Conservation (phyloP, 2,888 invertebrate species). For the Cryptophagus acutangulus region DNA sequence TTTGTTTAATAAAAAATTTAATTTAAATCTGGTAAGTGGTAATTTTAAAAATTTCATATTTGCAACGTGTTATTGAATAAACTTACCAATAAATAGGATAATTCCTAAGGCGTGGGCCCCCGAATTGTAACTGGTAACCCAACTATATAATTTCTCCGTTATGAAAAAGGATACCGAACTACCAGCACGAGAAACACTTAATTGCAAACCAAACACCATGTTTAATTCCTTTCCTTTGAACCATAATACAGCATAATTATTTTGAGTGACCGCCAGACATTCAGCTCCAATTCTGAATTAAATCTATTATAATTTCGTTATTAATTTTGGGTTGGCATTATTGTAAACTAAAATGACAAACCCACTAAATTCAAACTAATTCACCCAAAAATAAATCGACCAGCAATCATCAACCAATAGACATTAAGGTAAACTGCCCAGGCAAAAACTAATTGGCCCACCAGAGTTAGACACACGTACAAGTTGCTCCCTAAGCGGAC, state of each 20-base stretch:
- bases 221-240: constrained; percentile 96
- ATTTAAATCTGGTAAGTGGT: too few species aligned
- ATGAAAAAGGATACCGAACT: constrained; percentile 92
- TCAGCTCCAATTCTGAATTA: constrained; percentile 86
- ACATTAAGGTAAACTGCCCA: constrained; percentile 71
- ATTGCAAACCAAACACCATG: constrained; percentile 95
- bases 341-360: too few species aligned
- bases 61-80: too few species aligned
- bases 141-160: constrained; percentile 86
- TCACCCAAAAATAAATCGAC: constrained; percentile 92
- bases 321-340: background rate
- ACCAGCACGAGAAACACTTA: constrained; percentile 92
- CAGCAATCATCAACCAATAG: constrained; percentile 87
- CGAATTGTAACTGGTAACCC: constrained; percentile 60
- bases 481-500: constrained; percentile 88
- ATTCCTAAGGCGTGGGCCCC: constrained; percentile 72
- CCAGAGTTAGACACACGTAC: constrained; percentile 79
- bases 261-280: constrained; percentile 93
- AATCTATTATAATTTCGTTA: background rate
- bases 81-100: constrained; percentile 66
- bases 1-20: too few species aligned
- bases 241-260: constrained; percentile 96
- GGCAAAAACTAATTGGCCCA: constrained; percentile 90
- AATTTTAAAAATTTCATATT: too few species aligned
- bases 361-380: too few species aligned